These are phyloP conservation scores for Halichoerus grypus DNA, from an alignment of 2,113 vertebrate genomes.

Conservation along the genomic window DNA sequence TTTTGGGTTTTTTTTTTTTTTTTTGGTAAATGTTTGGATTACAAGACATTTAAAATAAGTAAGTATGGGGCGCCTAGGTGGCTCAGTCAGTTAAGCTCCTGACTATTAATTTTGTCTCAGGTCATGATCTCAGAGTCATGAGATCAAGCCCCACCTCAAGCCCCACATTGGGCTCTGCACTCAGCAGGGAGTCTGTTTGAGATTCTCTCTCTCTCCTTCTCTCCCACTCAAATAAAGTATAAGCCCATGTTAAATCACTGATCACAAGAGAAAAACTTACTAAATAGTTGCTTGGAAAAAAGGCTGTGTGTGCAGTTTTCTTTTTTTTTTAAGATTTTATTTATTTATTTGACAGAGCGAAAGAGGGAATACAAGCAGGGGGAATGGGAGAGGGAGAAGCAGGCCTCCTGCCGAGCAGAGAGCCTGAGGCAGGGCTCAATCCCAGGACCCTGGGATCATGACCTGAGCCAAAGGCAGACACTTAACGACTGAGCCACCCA, in stretches of 20 bases:
- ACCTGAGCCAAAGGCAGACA: too few relatives aligned
- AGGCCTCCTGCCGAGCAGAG: too few relatives aligned
- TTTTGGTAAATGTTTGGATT: background rate
- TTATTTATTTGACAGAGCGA: too few relatives aligned
- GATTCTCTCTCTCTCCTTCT: background rate
- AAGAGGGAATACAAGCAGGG: too few relatives aligned
- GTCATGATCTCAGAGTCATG: background rate
- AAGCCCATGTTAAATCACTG: background rate
- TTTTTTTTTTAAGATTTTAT: too few relatives aligned
- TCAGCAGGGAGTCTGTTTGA: background rate
- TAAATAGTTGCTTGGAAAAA: background rate
- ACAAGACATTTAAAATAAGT: background rate
- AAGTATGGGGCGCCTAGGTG: background rate
- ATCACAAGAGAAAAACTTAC: constrained; percentile 2
- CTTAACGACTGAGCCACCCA: too few relatives aligned
- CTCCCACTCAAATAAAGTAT: background rate
- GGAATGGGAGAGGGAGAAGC: too few relatives aligned
- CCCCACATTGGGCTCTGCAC: background rate
- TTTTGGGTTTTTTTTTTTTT: background rate
- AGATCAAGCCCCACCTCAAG: background rate
- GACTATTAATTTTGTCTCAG: background rate
- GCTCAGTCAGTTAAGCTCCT: background rate
- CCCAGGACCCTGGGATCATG: too few relatives aligned
- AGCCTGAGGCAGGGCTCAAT: too few relatives aligned
- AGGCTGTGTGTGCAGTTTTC: background rate